Evolutionary conservation across 2,888 invertebrate genomes (phyloP).

Genomic region (Philereme vetulata): DNA sequence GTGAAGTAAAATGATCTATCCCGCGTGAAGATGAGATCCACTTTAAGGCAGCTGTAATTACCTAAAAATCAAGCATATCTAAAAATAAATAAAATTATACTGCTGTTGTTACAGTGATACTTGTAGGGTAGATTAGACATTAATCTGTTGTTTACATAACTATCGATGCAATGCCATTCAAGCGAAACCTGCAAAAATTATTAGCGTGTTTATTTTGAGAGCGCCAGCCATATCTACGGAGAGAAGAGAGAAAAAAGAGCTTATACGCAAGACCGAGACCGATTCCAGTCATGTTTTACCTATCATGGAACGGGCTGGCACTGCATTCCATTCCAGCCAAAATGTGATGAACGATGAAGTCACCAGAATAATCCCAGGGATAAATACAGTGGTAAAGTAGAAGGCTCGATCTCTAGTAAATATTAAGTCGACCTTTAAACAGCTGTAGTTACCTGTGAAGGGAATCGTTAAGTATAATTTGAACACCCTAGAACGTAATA

Average conservation of each 20-base stretch:
- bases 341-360: conserved; percentile 94
- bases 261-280: conserved; percentile 70
- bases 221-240: conserved; percentile 74
- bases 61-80: conserved; percentile 86
- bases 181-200: conserved; percentile 64
- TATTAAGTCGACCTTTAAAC: conserved; percentile 92
- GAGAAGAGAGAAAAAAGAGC: conserved; percentile 51
- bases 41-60: conserved; percentile 97
- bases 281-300: conserved; percentile 84
- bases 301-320: conserved; percentile 95
- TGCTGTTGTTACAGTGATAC: conserved; percentile 49
- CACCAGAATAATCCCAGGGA: conserved; percentile 94
- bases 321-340: conserved; percentile 96
- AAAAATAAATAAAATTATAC: conserved; percentile 60
- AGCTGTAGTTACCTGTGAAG: conserved; percentile 93
- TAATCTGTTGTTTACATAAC: conserved; percentile 53
- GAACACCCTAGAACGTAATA: conserved; percentile 45
- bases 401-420: conserved; percentile 95
- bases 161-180: conserved; percentile 49
- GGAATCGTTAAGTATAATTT: conserved; percentile 66
- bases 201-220: conserved; percentile 72
- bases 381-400: conserved; percentile 96
- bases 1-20: conserved; percentile 98
- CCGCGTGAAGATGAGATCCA: conserved; percentile 96
- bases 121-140: conserved; percentile 42